These are phyloP conservation scores for Elachura formosa DNA, from an alignment of 2,113 vertebrate species.

Conservation along the genomic window DNA sequence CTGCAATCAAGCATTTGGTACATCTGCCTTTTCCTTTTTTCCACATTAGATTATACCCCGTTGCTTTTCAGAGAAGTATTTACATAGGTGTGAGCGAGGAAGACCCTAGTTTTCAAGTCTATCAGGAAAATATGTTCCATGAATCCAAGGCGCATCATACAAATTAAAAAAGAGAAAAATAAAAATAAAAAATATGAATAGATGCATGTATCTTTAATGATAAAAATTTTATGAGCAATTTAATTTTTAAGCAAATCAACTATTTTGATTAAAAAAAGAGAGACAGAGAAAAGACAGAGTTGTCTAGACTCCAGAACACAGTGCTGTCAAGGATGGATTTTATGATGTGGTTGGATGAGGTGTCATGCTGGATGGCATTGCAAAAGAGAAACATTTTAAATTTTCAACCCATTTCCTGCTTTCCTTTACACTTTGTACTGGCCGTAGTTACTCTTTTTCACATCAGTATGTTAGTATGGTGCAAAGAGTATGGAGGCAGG, in stretches of 20 bases:
- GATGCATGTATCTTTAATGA: conserved; percentile 13
- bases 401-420: not conserved
- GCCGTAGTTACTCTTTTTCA: not conserved
- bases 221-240: not conserved
- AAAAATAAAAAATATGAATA: not conserved
- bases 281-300: not conserved
- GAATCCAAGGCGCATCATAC: conserved; percentile 59
- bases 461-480: conserved; percentile 76
- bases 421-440: conserved; percentile 29
- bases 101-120: conserved; percentile 79
- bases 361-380: not conserved
- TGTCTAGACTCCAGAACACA: conserved; percentile 4
- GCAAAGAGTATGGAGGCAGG: conserved; percentile 89
- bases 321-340: not conserved
- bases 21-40: conserved; percentile 41
- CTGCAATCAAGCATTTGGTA: conserved; percentile 65
- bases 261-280: not conserved
- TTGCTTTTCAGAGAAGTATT: conserved; percentile 68
- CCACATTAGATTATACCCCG: conserved; percentile 39
- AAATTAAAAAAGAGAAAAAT: not conserved
- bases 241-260: conserved; percentile 26
- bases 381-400: conserved; percentile 4
- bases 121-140: conserved; percentile 71
- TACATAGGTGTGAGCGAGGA: conserved; percentile 68
- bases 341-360: not conserved